Evolutionary conservation across 1,140 invertebrate genomes (phyloP).

Genomic region (Drosophila sucinea): DNA sequence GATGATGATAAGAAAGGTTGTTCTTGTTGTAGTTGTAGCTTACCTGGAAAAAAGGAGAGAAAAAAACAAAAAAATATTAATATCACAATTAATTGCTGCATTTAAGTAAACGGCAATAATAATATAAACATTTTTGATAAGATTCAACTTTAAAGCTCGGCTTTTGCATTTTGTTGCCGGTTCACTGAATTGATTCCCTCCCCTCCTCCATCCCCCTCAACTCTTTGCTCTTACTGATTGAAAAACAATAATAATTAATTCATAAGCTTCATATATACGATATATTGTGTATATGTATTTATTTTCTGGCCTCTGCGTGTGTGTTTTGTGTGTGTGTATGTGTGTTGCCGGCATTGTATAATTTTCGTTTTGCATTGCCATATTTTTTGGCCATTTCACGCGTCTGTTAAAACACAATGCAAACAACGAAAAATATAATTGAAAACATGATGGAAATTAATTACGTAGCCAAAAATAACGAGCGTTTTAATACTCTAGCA

Average conservation of each 20-base stretch:
- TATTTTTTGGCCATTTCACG: slow-evolving; percentile 32
- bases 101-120: neutral
- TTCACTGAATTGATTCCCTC: slow-evolving; percentile 2
- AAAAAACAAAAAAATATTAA: neutral
- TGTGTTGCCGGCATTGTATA: slow-evolving; percentile 33
- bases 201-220: neutral
- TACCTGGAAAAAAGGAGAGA: slow-evolving; percentile 53
- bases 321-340: slow-evolving; percentile 29
- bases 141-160: neutral
- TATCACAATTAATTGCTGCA: neutral
- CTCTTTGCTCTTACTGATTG: neutral
- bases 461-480: neutral
- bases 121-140: neutral
- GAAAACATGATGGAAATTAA: slow-evolving; percentile 39
- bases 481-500: slow-evolving; percentile 5
- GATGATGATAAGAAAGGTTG: slow-evolving; percentile 37
- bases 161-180: neutral
- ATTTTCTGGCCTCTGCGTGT: neutral
- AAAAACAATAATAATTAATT: slow-evolving; percentile 42
- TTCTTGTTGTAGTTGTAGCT: slow-evolving; percentile 29
- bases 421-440: slow-evolving; percentile 32
- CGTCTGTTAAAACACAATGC: slow-evolving; percentile 31
- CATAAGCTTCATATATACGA: slow-evolving; percentile 25
- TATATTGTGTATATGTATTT: slow-evolving; percentile 13
- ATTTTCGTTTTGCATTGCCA: slow-evolving; percentile 24